These are phyloP conservation scores for Solenopsis fugax DNA, from an alignment of 1,140 invertebrate genomes.

Conservation along the genomic window DNA sequence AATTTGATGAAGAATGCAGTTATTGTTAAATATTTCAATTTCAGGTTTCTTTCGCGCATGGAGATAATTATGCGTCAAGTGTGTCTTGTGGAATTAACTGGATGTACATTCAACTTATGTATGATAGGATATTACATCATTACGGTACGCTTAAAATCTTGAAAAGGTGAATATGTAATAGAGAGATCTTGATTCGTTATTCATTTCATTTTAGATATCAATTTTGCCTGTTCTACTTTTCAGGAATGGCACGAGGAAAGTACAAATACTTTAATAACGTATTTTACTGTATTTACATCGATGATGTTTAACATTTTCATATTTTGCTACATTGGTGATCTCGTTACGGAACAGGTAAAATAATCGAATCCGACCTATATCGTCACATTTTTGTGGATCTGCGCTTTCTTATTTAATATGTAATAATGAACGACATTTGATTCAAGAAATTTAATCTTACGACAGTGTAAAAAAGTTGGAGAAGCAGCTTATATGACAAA, in stretches of 20 bases:
- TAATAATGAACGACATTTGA: background rate
- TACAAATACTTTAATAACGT: conserved; percentile 57
- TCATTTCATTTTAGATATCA: background rate
- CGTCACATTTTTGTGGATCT: background rate
- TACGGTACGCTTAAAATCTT: conserved; percentile 69
- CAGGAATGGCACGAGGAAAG: conserved; percentile 70
- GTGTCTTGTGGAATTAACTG: conserved; percentile 76
- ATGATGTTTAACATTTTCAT: conserved; percentile 78
- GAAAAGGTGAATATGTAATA: conserved; percentile 23
- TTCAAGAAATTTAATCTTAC: conserved; percentile 8
- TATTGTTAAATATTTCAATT: conserved; percentile 11
- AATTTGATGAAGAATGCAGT: background rate
- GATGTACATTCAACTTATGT: conserved; percentile 77
- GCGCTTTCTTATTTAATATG: background rate
- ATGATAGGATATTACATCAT: conserved; percentile 78
- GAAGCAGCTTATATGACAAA: conserved; percentile 71
- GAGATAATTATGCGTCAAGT: conserved; percentile 73
- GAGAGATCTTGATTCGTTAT: background rate
- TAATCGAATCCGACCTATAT: background rate
- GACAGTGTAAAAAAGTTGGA: conserved; percentile 71
- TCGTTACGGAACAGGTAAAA: conserved; percentile 72
- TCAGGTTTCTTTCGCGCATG: conserved; percentile 74
- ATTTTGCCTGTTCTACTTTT: background rate
- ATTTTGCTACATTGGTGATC: conserved; percentile 78
- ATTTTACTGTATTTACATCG: conserved; percentile 70